Evolutionary conservation across 2,113 vertebrate genomes (phyloP), one percentile per base, ranked within the genome.

Genomic region (Lagopus muta): DNA sequence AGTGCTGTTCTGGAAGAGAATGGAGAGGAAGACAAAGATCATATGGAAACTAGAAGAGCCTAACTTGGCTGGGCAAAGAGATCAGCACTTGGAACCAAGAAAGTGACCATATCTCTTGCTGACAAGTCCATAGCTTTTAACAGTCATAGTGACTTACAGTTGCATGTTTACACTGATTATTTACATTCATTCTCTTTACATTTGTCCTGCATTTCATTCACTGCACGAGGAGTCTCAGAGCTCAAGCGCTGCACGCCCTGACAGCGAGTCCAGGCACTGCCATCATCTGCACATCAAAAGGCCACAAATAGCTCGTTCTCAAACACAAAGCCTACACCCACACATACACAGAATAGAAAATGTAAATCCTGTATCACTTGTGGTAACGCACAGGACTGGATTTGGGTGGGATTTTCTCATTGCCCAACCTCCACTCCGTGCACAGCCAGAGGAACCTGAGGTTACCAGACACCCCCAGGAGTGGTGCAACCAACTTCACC

Each of bases 401-500:
- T 20, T 47, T 30, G n/a, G 72, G 38, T 38, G 16, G 3, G 2
- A 22, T 22, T 66, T 17, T 6, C 34, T 13, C 21, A 34, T 13
- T 0, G 0, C 8, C 75, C 36, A 34, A 20, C 32, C 30, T 28
- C 30, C 19, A 8, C 10, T 13, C 38, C 14, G 30, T 8, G 17
- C n/a, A 0, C 5, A 34, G 11, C 15, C 16, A 13, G 0, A 6
- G 52, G 24, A 18, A 11, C 7, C 36, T 38, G 25, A 36, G 10
- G 1, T 27, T n/a, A 8, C 21, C 1, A 2, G 7, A 10, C 34
- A 1, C 4, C 42, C 50, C n/a, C 48, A 30, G 13, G 3, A 6
- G 2, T 1, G 28, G 9, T 6, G 8, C 7, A 36, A 28, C 34
- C 0, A 1, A 43, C 32, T 20, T 20, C 54, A 50, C 40, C 5